Percentiles rank a stretch among this genome's conserved stretches.
These are phyloP conservation scores for Ceyx margarethae DNA, from an alignment of 2,113 vertebrate species.

Conservation along the genomic window DNA sequence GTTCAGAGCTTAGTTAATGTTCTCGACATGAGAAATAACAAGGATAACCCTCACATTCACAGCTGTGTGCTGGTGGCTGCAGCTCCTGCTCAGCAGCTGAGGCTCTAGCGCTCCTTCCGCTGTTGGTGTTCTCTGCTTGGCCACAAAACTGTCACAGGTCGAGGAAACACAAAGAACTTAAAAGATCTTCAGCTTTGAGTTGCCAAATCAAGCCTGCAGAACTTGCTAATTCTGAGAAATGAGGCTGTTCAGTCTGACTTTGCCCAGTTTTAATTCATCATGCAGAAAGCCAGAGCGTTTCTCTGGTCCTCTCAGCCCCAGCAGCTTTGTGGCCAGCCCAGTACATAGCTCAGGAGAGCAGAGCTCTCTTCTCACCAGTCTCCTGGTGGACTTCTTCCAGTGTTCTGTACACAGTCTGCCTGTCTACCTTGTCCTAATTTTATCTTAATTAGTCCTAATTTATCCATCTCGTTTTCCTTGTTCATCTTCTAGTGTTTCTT, in stretches of 20 bases:
- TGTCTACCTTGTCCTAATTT: not conserved
- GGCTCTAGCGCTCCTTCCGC: not conserved
- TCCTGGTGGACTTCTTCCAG: not conserved
- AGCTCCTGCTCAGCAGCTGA: not conserved
- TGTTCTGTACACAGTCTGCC: not conserved
- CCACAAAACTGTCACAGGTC: not conserved
- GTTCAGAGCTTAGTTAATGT: not conserved
- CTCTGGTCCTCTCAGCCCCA: not conserved
- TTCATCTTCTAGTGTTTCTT: not conserved
- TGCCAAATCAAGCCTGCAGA: not conserved
- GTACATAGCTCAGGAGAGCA: not conserved
- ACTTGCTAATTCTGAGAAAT: not conserved
- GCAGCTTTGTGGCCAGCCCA: not conserved
- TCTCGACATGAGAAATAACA: constrained; percentile 25
- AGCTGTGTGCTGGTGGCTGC: not conserved
- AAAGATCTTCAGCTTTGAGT: not conserved
- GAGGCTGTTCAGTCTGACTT: not conserved
- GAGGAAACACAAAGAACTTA: not conserved
- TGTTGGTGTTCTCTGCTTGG: not conserved
- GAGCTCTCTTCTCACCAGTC: not conserved
- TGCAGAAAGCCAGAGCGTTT: not conserved
- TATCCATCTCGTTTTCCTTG: not conserved
- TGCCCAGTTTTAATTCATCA: fast-evolving
- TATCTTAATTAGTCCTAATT: too few relatives aligned
- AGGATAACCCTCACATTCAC: not conserved